A percentile compares a stretch with the other conserved stretches of the same genome.
Evolutionary conservation across 2,888 invertebrate species (phyloP).

Genomic region (Cistogaster globosa): DNA sequence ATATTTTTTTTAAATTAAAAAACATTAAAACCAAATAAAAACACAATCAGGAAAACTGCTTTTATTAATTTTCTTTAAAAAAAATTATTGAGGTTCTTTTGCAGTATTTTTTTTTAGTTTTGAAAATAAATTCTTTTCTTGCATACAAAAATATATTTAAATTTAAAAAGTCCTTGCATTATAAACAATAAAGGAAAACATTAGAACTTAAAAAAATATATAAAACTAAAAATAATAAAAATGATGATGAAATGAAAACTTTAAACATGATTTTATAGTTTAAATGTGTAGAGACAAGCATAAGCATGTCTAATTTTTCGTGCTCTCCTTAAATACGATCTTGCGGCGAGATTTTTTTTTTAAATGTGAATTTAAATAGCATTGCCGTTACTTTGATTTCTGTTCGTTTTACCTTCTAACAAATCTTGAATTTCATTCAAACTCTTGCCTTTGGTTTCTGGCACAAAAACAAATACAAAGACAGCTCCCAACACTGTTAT

Average conservation of each 20-base stretch:
- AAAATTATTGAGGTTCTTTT: no score
- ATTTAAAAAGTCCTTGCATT: conserved; percentile 39
- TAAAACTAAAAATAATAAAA: conserved; percentile 1
- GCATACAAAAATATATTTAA: conserved; percentile 28
- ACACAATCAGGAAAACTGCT: no score
- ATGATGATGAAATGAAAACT: conserved; percentile 33
- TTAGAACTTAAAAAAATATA: conserved; percentile 21
- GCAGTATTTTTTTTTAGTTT: not conserved
- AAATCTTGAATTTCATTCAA: conserved; percentile 81
- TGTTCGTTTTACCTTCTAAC: conserved; percentile 75
- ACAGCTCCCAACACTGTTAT: conserved; percentile 87
- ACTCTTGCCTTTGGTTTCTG: conserved; percentile 85
- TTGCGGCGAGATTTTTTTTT: conserved; percentile 28
- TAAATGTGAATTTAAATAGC: conserved; percentile 37
- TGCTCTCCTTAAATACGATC: conserved; percentile 26
- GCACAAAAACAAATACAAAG: conserved; percentile 87
- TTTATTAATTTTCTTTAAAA: no score
- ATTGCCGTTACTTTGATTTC: conserved; percentile 65
- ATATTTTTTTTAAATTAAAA: not conserved
- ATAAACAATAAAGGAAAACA: conserved; percentile 34
- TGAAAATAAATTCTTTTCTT: conserved; percentile 54
- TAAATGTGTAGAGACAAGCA: conserved; percentile 14
- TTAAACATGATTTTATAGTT: conserved; percentile 1
- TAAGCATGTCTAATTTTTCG: conserved; percentile 14
- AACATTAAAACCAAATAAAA: no score